phyloP scores from a whole-genome alignment of 1,140 invertebrate genomes.

The Eciton burchellii region DNA sequence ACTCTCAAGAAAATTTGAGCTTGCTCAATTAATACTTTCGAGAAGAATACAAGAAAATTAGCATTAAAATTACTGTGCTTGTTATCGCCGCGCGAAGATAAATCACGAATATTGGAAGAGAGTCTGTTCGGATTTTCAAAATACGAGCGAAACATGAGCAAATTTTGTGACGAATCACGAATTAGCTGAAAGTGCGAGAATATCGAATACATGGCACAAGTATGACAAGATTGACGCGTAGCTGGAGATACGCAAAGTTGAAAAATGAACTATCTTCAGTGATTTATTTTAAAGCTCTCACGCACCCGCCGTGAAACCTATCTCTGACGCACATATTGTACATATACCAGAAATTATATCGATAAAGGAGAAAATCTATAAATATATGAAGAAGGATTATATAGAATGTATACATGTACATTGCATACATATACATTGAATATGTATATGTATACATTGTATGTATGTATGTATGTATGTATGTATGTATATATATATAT shows the following conservation, averaged over 20 bases:
- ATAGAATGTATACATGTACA: slow-evolving; percentile 68
- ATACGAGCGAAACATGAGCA: neutral
- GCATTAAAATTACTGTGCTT: neutral
- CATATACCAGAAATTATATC: slow-evolving; percentile 73
- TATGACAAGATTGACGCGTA: neutral
- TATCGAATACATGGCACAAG: neutral
- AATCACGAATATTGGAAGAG: slow-evolving; percentile 39
- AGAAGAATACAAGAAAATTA: slow-evolving; percentile 9
- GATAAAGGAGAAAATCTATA: slow-evolving; percentile 61
- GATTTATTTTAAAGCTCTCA: slow-evolving; percentile 57
- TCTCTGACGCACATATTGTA: slow-evolving; percentile 70
- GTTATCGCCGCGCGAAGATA: slow-evolving; percentile 21
- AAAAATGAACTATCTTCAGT: slow-evolving; percentile 32
- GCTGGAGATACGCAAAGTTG: neutral
- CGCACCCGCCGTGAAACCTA: slow-evolving; percentile 43
- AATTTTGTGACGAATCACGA: slow-evolving; percentile 32
- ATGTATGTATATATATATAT: slow-evolving; percentile 43
- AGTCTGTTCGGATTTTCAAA: slow-evolving; percentile 36
- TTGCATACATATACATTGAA: slow-evolving; percentile 26
- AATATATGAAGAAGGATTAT: slow-evolving; percentile 60
- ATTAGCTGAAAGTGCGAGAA: slow-evolving; percentile 25
- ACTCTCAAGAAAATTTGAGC: slow-evolving; percentile 1
- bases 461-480: slow-evolving; percentile 65
- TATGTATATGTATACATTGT: slow-evolving; percentile 62
- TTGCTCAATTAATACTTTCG: slow-evolving; percentile 10